phyloP scores from a whole-genome alignment of 2,113 vertebrate species.

The Emydocephalus ijimae region DNA sequence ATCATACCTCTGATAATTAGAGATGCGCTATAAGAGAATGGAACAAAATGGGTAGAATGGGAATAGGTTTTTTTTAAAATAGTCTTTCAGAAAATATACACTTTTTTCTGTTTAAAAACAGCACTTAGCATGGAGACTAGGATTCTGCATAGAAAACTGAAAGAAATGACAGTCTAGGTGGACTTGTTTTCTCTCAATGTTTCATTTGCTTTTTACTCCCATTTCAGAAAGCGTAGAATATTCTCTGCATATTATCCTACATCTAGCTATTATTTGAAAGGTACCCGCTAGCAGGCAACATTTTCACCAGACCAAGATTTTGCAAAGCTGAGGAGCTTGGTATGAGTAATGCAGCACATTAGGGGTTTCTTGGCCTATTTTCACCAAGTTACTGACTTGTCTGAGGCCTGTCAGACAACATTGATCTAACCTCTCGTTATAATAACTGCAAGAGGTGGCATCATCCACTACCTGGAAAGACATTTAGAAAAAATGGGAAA shows the following conservation, averaged over 20 bases:
- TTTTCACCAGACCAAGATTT: background rate
- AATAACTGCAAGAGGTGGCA: conserved; percentile 27
- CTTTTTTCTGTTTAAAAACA: background rate
- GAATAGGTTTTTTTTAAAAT: background rate
- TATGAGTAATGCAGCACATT: background rate
- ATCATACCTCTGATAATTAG: background rate
- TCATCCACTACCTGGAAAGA: conserved; percentile 34
- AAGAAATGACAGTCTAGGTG: background rate
- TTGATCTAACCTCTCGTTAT: conserved; percentile 45
- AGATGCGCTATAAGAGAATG: background rate
- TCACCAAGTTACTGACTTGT: conserved; percentile 40
- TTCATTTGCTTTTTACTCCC: background rate
- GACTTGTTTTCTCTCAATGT: background rate
- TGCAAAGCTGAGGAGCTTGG: background rate
- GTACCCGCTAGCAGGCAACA: background rate
- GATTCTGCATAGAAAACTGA: background rate
- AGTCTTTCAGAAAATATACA: background rate
- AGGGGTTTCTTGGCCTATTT: conserved; percentile 33
- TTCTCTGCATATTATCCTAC: background rate
- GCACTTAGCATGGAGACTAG: background rate
- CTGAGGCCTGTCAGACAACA: conserved; percentile 42
- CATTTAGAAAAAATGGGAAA: conserved; percentile 25
- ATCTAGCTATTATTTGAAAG: background rate
- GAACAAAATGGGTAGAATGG: background rate
- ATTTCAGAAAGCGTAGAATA: background rate